Conservation (phyloP, 2,113 vertebrate species). For the Suncus etruscus region DNA sequence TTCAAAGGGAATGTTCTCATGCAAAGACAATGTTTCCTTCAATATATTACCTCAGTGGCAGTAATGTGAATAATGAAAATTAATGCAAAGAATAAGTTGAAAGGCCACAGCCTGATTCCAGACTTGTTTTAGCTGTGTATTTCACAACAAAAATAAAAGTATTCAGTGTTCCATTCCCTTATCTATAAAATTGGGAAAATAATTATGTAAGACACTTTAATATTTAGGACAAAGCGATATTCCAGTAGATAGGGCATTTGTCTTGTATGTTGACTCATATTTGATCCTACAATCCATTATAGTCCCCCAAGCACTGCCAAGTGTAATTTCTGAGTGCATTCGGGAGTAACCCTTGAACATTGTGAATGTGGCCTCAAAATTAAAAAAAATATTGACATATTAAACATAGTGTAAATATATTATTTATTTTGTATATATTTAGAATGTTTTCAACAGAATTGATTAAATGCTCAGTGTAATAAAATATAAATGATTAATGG, state of each 20-base stretch:
- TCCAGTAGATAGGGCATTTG: too few species aligned
- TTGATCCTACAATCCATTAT: too few species aligned
- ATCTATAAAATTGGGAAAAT: too few species aligned
- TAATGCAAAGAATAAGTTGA: not conserved
- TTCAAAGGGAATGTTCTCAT: not conserved
- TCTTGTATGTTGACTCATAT: too few species aligned
- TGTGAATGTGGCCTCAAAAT: too few species aligned
- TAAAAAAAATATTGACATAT: too few species aligned
- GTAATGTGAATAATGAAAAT: conserved; percentile 6
- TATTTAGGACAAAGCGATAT: too few species aligned
- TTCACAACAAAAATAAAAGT: not conserved
- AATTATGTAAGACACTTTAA: too few species aligned
- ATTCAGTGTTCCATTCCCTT: not conserved
- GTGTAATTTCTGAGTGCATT: too few species aligned
- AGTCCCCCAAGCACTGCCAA: too few species aligned
- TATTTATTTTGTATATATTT: not conserved
- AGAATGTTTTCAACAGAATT: not conserved
- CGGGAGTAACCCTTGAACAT: too few species aligned
- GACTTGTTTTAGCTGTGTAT: not conserved
- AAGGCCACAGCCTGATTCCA: not conserved
- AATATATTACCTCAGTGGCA: not conserved
- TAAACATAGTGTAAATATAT: not conserved
- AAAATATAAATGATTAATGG: not conserved
- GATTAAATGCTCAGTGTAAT: not conserved
- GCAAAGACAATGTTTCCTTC: not conserved